phyloP scores from a whole-genome alignment of 2,113 vertebrate species.

The Daphoenositta chrysoptera region DNA sequence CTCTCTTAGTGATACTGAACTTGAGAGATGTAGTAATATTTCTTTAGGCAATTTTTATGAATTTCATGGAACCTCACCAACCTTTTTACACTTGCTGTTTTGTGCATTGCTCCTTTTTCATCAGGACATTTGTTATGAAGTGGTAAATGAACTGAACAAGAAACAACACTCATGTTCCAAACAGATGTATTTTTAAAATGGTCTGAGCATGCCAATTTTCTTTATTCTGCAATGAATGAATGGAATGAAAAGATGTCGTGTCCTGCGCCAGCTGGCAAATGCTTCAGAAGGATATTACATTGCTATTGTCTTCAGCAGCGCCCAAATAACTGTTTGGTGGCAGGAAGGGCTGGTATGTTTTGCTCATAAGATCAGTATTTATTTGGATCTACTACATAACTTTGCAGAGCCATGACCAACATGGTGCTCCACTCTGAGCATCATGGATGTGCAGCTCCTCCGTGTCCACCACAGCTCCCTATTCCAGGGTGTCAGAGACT shows the following conservation, averaged over 20 bases:
- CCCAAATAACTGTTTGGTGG: background rate
- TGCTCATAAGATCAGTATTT: background rate
- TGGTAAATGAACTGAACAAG: background rate
- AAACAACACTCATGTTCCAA: background rate
- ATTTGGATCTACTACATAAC: background rate
- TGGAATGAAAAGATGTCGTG: background rate
- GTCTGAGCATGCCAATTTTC: background rate
- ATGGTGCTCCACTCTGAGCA: accelerated
- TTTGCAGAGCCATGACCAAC: accelerated
- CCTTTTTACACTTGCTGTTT: background rate
- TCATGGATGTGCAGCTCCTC: background rate
- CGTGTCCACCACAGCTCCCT: accelerated
- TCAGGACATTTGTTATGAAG: background rate
- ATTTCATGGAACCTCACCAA: background rate
- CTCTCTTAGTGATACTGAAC: background rate
- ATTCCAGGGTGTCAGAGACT: too few relatives aligned
- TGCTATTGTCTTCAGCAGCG: constrained; percentile 4
- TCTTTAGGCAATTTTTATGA: background rate
- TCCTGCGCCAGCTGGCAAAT: constrained; percentile 7
- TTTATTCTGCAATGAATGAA: constrained; percentile 34
- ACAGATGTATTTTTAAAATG: constrained; percentile 35
- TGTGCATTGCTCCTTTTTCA: background rate
- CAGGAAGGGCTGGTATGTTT: background rate
- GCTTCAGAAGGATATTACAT: constrained; percentile 37
- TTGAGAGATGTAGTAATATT: background rate